Evolutionary conservation across 2,888 invertebrate genomes (phyloP).

Genomic region (Hofmannophila pseudospretella): DNA sequence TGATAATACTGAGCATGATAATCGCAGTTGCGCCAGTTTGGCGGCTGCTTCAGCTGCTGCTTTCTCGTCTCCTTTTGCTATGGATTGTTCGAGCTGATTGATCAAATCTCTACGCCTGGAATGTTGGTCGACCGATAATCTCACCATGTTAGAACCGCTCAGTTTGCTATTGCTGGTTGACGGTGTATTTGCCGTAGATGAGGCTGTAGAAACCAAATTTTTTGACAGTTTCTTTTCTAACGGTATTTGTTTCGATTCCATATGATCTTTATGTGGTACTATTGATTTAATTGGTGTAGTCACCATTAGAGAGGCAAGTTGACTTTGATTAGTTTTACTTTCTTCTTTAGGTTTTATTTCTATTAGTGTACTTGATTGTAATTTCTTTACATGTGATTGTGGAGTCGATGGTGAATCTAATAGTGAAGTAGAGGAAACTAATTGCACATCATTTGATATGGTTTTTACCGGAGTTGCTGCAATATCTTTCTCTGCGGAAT

Average conservation of each 20-base stretch:
- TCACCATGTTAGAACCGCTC: constrained; percentile 15
- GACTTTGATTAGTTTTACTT: background rate
- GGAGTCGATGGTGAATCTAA: background rate
- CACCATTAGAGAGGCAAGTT: background rate
- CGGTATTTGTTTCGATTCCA: background rate
- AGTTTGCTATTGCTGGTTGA: constrained; percentile 3
- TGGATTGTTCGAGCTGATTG: constrained; percentile 85
- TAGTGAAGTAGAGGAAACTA: background rate
- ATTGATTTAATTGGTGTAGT: background rate
- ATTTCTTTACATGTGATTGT: background rate
- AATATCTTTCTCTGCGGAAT: background rate
- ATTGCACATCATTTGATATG: background rate
- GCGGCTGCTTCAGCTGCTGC: constrained; percentile 87
- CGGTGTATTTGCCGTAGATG: background rate
- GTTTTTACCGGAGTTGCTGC: no score
- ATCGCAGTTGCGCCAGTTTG: constrained; percentile 85
- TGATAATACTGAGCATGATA: constrained; percentile 82
- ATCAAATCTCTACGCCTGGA: constrained; percentile 70
- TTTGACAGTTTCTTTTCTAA: background rate
- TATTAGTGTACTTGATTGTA: background rate
- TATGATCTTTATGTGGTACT: background rate
- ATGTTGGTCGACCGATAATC: constrained; percentile 35
- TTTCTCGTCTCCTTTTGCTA: constrained; percentile 85
- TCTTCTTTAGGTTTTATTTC: background rate
- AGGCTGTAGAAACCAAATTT: background rate